A percentile compares a stretch with the other conserved stretches of the same genome.
Evolutionary conservation across 2,888 invertebrate species (phyloP).

Genomic region (Trichacis sp.): DNA sequence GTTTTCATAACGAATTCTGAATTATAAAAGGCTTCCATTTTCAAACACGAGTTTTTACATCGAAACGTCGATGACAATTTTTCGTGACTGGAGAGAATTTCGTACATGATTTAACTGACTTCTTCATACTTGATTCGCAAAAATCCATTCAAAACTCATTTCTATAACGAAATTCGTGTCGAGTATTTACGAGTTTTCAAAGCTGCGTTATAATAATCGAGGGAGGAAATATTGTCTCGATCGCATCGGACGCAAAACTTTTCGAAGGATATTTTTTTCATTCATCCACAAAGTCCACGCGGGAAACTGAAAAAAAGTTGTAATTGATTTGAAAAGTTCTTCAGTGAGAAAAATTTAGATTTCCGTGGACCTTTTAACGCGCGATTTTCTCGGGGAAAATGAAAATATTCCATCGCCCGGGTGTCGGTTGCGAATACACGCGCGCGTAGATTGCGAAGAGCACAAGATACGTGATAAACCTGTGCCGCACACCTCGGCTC

Average conservation of each 20-base stretch:
- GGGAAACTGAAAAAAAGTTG: neutral
- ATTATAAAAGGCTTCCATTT: too few relatives aligned
- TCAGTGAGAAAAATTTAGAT: neutral
- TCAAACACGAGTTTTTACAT: neutral
- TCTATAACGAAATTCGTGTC: too few relatives aligned
- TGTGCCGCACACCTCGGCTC: slow-evolving; percentile 14
- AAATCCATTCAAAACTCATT: too few relatives aligned
- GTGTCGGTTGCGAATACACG: slow-evolving; percentile 1
- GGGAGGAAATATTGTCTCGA: too few relatives aligned
- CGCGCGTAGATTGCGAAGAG: slow-evolving; percentile 19
- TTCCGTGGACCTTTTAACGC: neutral
- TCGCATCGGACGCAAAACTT: neutral
- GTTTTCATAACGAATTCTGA: too few relatives aligned
- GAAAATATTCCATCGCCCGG: neutral
- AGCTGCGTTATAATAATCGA: neutral
- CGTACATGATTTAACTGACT: too few relatives aligned
- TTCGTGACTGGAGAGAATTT: too few relatives aligned
- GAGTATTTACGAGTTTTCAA: neutral
- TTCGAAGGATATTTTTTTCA: neutral
- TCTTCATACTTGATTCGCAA: too few relatives aligned
- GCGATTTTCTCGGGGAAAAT: slow-evolving; percentile 1
- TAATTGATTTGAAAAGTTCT: neutral
- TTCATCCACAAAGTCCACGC: neutral
- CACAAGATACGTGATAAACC: slow-evolving; percentile 22
- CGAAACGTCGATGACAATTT: neutral